Percentiles rank a stretch among this genome's conserved stretches.
phyloP scores from a whole-genome alignment of 2,113 vertebrate species.

The Ptyas mucosa region DNA sequence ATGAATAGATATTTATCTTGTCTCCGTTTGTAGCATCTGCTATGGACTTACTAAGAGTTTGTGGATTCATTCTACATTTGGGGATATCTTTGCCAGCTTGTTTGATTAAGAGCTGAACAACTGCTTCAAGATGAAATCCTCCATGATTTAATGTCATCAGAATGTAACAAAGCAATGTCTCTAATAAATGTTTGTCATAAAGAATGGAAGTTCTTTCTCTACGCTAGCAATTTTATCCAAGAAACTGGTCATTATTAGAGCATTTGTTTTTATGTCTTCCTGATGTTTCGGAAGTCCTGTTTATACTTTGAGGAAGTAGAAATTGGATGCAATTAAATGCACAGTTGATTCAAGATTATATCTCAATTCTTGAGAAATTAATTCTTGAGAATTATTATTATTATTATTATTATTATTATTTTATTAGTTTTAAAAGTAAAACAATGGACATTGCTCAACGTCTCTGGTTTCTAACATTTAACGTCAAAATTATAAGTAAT shows the following conservation, averaged over 20 bases:
- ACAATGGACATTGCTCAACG: no score
- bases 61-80: not conserved
- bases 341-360: not conserved
- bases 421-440: no score
- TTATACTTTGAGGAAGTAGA: not conserved
- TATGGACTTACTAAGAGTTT: not conserved
- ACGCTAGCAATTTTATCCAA: not conserved
- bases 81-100: not conserved
- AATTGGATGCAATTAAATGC: not conserved
- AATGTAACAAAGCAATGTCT: not conserved
- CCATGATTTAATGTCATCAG: not conserved
- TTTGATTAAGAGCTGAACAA: not conserved
- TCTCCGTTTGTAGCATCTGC: not conserved
- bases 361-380: not conserved
- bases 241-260: not conserved
- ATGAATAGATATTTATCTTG: not conserved
- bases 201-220: not conserved
- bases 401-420: no score
- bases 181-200: not conserved
- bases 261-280: not conserved
- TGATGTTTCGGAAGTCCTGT: not conserved
- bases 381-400: not conserved
- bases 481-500: no score
- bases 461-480: no score
- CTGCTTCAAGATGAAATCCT: not conserved